Evolutionary conservation across 2,888 invertebrate species (phyloP).

Genomic region (Epicampocera succincta): DNA sequence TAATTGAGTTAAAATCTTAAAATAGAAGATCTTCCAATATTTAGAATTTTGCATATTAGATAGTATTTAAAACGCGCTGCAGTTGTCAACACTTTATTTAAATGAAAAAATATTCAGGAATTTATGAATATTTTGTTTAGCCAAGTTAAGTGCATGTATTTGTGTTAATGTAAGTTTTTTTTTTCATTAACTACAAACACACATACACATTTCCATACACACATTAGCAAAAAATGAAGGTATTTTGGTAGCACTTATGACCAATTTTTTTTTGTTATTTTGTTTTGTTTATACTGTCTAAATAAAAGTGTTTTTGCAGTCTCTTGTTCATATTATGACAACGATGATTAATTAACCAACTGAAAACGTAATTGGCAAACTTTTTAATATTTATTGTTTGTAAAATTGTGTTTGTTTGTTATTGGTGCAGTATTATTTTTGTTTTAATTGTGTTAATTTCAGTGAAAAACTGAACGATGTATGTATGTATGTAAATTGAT

Average conservation of each 20-base stretch:
- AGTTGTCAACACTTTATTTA: conserved; percentile 23
- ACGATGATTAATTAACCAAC: conserved; percentile 38
- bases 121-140: conserved; percentile 42
- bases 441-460: neutral
- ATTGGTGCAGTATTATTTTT: conserved; percentile 28
- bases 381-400: conserved; percentile 6
- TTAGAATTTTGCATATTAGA: neutral
- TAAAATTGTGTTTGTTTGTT: neutral
- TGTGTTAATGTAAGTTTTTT: conserved; percentile 40
- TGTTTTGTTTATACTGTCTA: conserved; percentile 64
- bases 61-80: neutral
- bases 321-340: conserved; percentile 39
- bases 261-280: conserved; percentile 31
- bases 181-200: conserved; percentile 17
- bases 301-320: conserved; percentile 33
- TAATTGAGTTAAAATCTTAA: no score
- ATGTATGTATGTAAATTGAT: no score
- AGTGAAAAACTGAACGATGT: no score
- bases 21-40: no score
- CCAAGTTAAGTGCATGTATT: conserved; percentile 1
- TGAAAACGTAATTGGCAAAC: conserved; percentile 45
- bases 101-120: conserved; percentile 51
- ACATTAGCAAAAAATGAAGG: conserved; percentile 28
- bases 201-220: neutral
- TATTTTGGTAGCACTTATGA: conserved; percentile 38